Conservation (phyloP, 53 echinoderm and acorn worm genomes). For the Crossaster papposus region DNA sequence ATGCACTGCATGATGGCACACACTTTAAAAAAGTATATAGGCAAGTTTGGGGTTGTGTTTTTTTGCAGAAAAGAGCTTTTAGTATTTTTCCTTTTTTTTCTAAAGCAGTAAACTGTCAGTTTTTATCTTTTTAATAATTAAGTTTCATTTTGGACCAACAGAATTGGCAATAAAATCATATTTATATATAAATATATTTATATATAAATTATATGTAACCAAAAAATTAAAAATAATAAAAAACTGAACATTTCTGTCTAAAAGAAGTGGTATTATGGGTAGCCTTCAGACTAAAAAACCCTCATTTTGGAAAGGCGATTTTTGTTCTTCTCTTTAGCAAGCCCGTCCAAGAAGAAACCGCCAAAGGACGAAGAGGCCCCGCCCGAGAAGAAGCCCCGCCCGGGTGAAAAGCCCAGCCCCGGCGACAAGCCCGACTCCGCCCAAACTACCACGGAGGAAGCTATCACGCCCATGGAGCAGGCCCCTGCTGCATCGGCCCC, state of each 20-base stretch:
- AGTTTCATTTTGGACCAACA: too few relatives aligned
- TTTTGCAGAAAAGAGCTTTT: not conserved
- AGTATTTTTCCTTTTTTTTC: not conserved
- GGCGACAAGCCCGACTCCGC: constrained; percentile 5
- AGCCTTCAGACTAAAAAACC: not conserved
- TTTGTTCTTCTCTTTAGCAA: not conserved
- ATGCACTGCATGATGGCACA: not conserved
- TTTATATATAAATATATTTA: too few relatives aligned
- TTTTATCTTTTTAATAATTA: too few relatives aligned
- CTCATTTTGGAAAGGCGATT: not conserved
- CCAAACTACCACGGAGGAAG: not conserved
- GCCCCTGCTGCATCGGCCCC: constrained; percentile 48
- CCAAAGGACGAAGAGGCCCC: constrained; percentile 47
- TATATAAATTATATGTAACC: too few relatives aligned
- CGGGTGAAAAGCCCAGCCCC: not conserved
- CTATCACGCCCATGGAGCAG: constrained; percentile 46
- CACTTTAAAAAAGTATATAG: not conserved
- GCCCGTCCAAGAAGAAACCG: constrained; percentile 18
- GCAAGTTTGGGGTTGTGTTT: too few relatives aligned
- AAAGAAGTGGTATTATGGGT: not conserved
- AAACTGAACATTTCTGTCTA: not conserved
- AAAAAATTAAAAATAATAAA: too few relatives aligned
- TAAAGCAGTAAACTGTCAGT: not conserved
- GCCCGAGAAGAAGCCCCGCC: constrained; percentile 60
- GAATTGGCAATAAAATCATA: too few relatives aligned